A percentile compares a stretch with the other conserved stretches of the same genome.
Evolutionary conservation across 2,888 invertebrate species (phyloP).

Genomic region (Stenchaetothrips biformis): DNA sequence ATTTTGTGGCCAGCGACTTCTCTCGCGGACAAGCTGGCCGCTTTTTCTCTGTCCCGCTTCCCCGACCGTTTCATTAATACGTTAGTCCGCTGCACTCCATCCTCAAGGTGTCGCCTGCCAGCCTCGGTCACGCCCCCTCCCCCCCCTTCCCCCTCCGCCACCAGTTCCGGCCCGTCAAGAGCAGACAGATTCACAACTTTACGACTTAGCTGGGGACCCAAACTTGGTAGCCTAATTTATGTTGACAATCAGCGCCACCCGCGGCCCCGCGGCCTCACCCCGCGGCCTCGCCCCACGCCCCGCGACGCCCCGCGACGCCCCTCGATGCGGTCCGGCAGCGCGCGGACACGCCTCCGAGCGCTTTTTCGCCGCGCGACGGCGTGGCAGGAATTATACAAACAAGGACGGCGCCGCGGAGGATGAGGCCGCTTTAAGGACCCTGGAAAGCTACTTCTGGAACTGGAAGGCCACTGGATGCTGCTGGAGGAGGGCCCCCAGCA

Average conservation of each 20-base stretch:
- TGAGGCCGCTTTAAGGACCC: too few species aligned
- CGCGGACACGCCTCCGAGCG: too few species aligned
- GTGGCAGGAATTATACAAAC: too few species aligned
- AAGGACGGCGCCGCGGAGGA: too few species aligned
- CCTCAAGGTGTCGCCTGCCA: constrained; percentile 18
- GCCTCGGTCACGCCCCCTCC: background rate
- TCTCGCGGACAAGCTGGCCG: too few species aligned
- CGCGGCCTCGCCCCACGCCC: constrained; percentile 3
- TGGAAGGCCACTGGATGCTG: too few species aligned
- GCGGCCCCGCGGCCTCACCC: background rate
- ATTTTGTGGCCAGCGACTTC: too few species aligned
- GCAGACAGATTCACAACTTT: constrained; percentile 23
- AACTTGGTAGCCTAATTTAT: constrained; percentile 20
- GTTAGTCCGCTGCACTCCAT: constrained; percentile 3
- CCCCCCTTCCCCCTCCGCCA: background rate
- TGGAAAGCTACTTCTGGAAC: too few species aligned
- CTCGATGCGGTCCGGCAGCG: too few species aligned
- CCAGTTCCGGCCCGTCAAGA: constrained; percentile 18
- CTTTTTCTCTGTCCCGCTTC: background rate
- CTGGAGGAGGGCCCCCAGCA: too few species aligned
- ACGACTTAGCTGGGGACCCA: constrained; percentile 19
- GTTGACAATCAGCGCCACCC: constrained; percentile 22
- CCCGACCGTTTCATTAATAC: background rate
- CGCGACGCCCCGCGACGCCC: constrained; percentile 12
- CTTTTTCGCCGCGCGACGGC: too few species aligned